phyloP scores from a whole-genome alignment of 2,888 invertebrate species.

The Congeria kusceri region DNA sequence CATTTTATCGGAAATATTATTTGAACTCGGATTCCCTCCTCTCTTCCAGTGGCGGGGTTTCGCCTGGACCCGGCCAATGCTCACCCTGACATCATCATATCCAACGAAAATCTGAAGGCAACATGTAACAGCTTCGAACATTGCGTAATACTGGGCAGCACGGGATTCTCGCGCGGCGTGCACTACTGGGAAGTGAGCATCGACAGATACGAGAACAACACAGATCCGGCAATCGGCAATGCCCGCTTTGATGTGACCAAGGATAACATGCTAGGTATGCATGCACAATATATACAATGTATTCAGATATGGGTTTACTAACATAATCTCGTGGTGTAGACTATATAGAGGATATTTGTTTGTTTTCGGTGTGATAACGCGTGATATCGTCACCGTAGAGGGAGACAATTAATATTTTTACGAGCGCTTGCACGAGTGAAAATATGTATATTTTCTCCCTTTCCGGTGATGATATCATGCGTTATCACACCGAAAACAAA shows the following conservation, averaged over 20 bases:
- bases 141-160: conserved; percentile 95
- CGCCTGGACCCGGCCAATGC: conserved; percentile 94
- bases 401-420: too few relatives aligned
- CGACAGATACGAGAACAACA: conserved; percentile 97
- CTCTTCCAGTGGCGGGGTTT: conserved; percentile 90
- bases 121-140: conserved; percentile 97
- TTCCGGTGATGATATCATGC: too few relatives aligned
- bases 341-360: too few relatives aligned
- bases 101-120: conserved; percentile 93
- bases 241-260: conserved; percentile 96
- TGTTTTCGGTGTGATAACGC: too few relatives aligned
- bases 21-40: not conserved
- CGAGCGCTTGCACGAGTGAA: too few relatives aligned
- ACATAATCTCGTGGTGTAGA: too few relatives aligned
- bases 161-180: conserved; percentile 96
- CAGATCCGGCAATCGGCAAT: conserved; percentile 98
- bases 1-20: too few relatives aligned
- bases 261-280: conserved; percentile 96
- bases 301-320: too few relatives aligned
- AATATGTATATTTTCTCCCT: too few relatives aligned
- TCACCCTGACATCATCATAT: conserved; percentile 93
- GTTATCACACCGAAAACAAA: too few relatives aligned
- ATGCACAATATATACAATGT: too few relatives aligned
- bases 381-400: too few relatives aligned
- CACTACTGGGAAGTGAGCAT: conserved; percentile 98